phyloP scores from a whole-genome alignment of 1,140 invertebrate species.

The Drosophila bipectinata region DNA sequence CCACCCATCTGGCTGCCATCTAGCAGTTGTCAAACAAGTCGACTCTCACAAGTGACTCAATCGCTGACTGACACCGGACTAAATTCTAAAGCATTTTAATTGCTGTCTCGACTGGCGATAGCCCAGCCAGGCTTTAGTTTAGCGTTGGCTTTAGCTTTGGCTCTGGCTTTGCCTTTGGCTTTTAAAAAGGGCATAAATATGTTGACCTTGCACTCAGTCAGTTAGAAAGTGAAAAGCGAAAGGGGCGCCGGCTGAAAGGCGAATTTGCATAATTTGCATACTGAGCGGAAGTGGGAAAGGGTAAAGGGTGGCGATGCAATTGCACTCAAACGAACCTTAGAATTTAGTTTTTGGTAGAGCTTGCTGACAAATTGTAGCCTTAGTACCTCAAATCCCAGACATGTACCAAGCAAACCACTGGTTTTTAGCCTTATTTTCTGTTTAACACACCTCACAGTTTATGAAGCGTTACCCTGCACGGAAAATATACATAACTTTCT shows the following conservation, averaged over 20 bases:
- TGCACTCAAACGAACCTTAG: conserved; percentile 49
- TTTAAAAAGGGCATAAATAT: conserved; percentile 51
- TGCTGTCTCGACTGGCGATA: conserved; percentile 40
- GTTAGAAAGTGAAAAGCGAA: conserved; percentile 69
- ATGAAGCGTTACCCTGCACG: conserved; percentile 18
- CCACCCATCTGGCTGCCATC: conserved; percentile 19
- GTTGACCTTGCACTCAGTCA: conserved; percentile 74
- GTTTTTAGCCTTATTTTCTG: conserved; percentile 9
- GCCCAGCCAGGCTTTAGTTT: conserved; percentile 6
- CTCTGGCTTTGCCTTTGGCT: conserved; percentile 6
- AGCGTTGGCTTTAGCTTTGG: conserved; percentile 7
- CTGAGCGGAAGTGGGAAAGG: conserved; percentile 16
- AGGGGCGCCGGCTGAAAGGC: conserved; percentile 27
- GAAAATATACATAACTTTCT: background rate
- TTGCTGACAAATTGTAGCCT: conserved; percentile 71
- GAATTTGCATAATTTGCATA: conserved; percentile 76
- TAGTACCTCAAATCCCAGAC: conserved; percentile 43
- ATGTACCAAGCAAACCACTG: conserved; percentile 1
- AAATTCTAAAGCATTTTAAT: conserved; percentile 62
- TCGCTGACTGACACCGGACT: conserved; percentile 45
- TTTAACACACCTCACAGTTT: conserved; percentile 46
- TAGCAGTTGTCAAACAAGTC: conserved; percentile 44
- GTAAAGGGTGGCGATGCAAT: conserved; percentile 16
- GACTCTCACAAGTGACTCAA: conserved; percentile 45
- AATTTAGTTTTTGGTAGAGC: conserved; percentile 67